phyloP scores from a whole-genome alignment of 2,888 invertebrate genomes.

The Acleris sparsana region DNA sequence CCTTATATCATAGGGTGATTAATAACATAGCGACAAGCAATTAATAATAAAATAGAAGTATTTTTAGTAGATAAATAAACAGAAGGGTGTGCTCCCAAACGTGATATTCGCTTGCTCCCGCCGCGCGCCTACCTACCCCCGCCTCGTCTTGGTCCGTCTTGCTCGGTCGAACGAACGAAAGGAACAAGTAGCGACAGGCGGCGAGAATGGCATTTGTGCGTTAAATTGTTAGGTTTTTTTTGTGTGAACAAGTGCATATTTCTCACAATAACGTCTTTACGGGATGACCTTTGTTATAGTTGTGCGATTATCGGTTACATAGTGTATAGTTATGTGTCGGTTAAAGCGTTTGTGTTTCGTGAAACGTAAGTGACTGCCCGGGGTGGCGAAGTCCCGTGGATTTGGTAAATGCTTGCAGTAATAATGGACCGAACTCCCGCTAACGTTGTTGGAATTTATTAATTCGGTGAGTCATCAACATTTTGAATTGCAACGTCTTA shows the following conservation, averaged over 20 bases:
- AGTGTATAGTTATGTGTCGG: conserved; percentile 61
- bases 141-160: conserved; percentile 51
- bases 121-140: conserved; percentile 44
- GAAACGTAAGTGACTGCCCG: conserved; percentile 67
- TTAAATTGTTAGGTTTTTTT: conserved; percentile 73
- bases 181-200: conserved; percentile 46
- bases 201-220: conserved; percentile 73
- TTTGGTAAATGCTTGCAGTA: conserved; percentile 67
- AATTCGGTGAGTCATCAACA: conserved; percentile 79
- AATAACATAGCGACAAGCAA: too few relatives aligned
- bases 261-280: conserved; percentile 59
- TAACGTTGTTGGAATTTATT: conserved; percentile 80
- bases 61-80: too few relatives aligned
- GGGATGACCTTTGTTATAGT: conserved; percentile 54
- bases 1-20: too few relatives aligned
- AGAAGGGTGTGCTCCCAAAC: conserved; percentile 38
- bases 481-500: conserved; percentile 56
- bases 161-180: conserved; percentile 57
- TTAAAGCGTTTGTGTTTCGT: conserved; percentile 61
- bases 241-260: conserved; percentile 73
- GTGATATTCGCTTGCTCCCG: conserved; percentile 50
- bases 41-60: too few relatives aligned
- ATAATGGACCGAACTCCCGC: conserved; percentile 77
- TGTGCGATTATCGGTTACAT: conserved; percentile 50
- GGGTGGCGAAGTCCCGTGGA: conserved; percentile 68